Conservation (phyloP, 2,888 invertebrate genomes). For the Caenorhabditis plicata region DNA sequence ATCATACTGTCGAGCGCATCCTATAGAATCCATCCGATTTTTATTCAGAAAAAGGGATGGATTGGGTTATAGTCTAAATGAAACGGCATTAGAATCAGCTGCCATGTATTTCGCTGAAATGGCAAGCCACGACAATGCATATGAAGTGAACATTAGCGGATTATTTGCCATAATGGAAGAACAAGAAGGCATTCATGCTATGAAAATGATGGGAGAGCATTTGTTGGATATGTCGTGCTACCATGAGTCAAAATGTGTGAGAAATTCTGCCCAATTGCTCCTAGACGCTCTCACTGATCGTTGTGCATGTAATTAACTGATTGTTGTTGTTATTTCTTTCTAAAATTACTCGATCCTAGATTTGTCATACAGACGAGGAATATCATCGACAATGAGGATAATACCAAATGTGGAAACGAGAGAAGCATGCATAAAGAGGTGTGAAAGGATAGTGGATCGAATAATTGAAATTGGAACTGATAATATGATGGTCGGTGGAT, state of each 20-base stretch:
- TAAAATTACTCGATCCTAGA: constrained; percentile 6
- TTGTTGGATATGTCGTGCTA: constrained; percentile 16
- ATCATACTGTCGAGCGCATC: constrained; percentile 12
- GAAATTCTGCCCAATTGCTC: constrained; percentile 4
- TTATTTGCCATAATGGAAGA: constrained; percentile 1
- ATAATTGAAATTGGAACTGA: constrained; percentile 17
- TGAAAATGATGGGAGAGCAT: constrained; percentile 4
- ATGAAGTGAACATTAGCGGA: constrained; percentile 6
- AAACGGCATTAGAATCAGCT: background rate
- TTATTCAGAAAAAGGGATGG: constrained; percentile 6
- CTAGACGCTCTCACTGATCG: constrained; percentile 3
- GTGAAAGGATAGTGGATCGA: constrained; percentile 21
- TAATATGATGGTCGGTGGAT: constrained; percentile 2
- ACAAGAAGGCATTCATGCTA: constrained; percentile 6
- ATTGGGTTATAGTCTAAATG: constrained; percentile 1
- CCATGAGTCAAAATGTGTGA: background rate
- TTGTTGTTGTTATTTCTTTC: background rate
- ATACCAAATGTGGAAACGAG: constrained; percentile 14
- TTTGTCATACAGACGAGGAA: constrained; percentile 6
- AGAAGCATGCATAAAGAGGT: constrained; percentile 16
- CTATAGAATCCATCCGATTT: constrained; percentile 11
- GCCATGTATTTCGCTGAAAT: constrained; percentile 14
- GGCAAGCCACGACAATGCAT: constrained; percentile 5
- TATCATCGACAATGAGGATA: constrained; percentile 9
- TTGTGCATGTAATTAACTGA: constrained; percentile 3